Percentiles rank a stretch among this genome's conserved stretches.
These are phyloP conservation scores for Mugil cephalus DNA, from an alignment of 2,113 vertebrate genomes.

Conservation along the genomic window DNA sequence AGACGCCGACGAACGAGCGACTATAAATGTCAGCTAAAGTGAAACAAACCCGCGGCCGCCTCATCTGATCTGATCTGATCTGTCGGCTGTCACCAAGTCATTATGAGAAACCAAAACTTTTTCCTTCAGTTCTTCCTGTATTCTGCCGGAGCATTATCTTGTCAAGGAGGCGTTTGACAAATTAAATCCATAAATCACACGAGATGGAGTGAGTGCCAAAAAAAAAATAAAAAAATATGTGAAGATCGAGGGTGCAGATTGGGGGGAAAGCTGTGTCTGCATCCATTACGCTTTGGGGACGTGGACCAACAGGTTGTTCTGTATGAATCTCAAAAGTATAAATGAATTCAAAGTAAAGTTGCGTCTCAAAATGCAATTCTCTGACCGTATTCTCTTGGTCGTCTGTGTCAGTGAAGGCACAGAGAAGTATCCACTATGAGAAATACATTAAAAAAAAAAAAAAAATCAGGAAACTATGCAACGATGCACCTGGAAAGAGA, in stretches of 20 bases:
- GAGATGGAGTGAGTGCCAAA: slow-evolving; percentile 45
- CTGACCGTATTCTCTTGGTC: slow-evolving; percentile 39
- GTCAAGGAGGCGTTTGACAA: slow-evolving; percentile 50
- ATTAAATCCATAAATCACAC: slow-evolving; percentile 66
- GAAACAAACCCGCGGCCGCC: slow-evolving; percentile 8
- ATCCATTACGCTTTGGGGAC: slow-evolving; percentile 30
- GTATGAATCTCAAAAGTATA: slow-evolving; percentile 3
- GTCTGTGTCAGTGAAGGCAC: slow-evolving; percentile 38
- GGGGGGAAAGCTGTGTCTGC: background rate
- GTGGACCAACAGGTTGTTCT: slow-evolving; percentile 33
- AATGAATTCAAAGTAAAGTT: slow-evolving; percentile 19
- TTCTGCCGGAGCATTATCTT: slow-evolving; percentile 25
- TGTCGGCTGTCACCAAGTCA: slow-evolving; percentile 19
- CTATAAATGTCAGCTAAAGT: slow-evolving; percentile 38
- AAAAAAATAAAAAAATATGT: slow-evolving; percentile 21
- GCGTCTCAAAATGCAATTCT: slow-evolving; percentile 48
- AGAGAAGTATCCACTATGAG: slow-evolving; percentile 30
- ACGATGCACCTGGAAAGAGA: slow-evolving; percentile 11
- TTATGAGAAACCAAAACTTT: slow-evolving; percentile 11
- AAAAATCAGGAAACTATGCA: slow-evolving; percentile 40
- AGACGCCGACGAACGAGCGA: slow-evolving; percentile 11
- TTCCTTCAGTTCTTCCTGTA: too few relatives aligned
- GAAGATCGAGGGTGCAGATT: slow-evolving; percentile 17
- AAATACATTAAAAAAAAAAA: background rate
- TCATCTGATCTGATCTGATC: slow-evolving; percentile 5